Base-by-base conservation (phyloP, 2,113 vertebrate genomes). In the Scolopax mira region DNA sequence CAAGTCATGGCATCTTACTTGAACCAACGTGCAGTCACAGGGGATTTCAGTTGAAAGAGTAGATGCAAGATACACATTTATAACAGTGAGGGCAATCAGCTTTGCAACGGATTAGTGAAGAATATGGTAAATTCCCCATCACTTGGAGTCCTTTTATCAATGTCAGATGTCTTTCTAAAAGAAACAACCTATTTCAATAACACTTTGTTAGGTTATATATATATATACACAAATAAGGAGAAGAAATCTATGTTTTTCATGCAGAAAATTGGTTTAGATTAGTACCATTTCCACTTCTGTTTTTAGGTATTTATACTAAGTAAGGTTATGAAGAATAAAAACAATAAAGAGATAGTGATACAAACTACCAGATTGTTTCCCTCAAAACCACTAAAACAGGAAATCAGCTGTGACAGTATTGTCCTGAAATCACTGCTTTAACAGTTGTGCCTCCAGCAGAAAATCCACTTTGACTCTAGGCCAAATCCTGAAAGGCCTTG, bases 1-100 rank as follows among this genome's bases (percentile, higher is more conserved):
- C 64, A 96, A 96, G 93, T 90, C 93, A 93, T 94, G 89, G 74
- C 90, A 93, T 91, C 72, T 96, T 91, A 88, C 90, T 88, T 90
- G 92, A 94, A 96, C 88, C 90, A 95, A 91, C 11, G 6, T 88
- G 79, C 93, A 91, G 69, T 75, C 27, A 0, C 93, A 88, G 75
- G 88, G 61, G 87, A 94, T 95, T 96, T 92, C 78, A 64, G 55
- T 35, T 90, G 88, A 95, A 91, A 83, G 77, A 90, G 72, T 61
- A 86, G 85, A 91, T 93, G 85, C 82, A 90, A 94, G 79, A 85
- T 90, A 83, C 54, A 91, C 93, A 88, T 90, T 93, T 95, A 80
- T 88, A 94, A 96, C 79, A 88, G 71, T 48, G 82, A 91, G 79
- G 48, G 75, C 64, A 96, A 96, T 95, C 92, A 94, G 75, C 67